These are phyloP conservation scores for Peromyscus californicus DNA, from an alignment of 2,113 vertebrate species.

Conservation along the genomic window DNA sequence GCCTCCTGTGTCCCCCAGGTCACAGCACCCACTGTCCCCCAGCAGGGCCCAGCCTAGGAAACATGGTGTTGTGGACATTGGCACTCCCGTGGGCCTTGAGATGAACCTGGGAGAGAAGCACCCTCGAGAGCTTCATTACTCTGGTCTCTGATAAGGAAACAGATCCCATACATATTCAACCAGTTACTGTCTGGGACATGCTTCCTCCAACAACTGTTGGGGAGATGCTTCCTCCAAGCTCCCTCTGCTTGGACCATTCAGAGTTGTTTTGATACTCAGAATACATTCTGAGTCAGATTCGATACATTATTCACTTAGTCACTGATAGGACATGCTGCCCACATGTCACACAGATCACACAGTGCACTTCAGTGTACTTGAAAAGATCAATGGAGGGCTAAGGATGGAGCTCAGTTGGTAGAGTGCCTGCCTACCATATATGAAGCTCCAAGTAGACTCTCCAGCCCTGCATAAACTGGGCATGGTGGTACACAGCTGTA, in stretches of 20 bases:
- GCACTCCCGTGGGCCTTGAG: not conserved
- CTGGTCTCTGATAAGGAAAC: not conserved
- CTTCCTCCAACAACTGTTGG: not conserved
- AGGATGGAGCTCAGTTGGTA: not conserved
- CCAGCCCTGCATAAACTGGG: not conserved
- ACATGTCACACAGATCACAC: not conserved
- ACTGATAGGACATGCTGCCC: not conserved
- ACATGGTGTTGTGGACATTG: not conserved
- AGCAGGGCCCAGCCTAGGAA: not conserved
- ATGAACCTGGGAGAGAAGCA: not conserved
- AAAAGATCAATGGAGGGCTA: not conserved
- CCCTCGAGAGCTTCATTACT: not conserved
- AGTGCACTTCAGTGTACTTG: not conserved
- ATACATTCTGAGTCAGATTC: not conserved
- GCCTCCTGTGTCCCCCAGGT: not conserved
- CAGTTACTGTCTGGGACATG: too few relatives aligned
- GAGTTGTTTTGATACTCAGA: not conserved
- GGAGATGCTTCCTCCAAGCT: not conserved
- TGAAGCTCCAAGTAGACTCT: not conserved
- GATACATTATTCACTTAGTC: not conserved
- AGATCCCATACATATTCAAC: not conserved
- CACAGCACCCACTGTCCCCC: not conserved
- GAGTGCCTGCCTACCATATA: too few relatives aligned
- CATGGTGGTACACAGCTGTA: not conserved
- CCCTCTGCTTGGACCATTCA: not conserved